A percentile compares a stretch with the other conserved stretches of the same genome.
Conservation (phyloP, 2,113 vertebrate species). For the Lanius collurio region DNA sequence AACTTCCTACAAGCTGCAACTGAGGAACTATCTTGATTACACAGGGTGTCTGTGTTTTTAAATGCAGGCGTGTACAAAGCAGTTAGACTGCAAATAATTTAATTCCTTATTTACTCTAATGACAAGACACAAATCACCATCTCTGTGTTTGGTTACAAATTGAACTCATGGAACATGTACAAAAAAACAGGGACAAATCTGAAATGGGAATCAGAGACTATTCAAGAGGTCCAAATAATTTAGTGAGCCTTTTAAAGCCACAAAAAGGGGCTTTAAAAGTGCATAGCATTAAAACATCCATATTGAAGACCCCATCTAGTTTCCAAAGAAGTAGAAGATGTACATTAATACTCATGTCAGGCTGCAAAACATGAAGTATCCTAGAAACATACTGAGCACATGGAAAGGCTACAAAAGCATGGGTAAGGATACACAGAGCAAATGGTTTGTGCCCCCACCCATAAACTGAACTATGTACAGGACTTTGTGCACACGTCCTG, state of each 20-base stretch:
- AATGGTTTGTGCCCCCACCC: background rate
- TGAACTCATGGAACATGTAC: background rate
- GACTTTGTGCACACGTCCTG: background rate
- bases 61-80: background rate
- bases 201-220: background rate
- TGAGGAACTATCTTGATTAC: background rate
- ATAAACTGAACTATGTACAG: background rate
- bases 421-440: background rate
- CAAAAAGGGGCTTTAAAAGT: background rate
- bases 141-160: background rate
- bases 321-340: background rate
- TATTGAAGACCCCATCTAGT: background rate
- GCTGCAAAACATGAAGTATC: background rate
- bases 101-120: background rate
- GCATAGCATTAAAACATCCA: background rate
- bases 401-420: background rate
- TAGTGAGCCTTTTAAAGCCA: background rate
- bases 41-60: background rate
- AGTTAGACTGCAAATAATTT: background rate
- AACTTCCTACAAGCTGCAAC: background rate
- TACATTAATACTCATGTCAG: background rate
- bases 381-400: background rate
- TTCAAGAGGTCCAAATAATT: background rate
- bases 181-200: background rate
- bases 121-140: background rate